A percentile compares a stretch with the other conserved stretches of the same genome.
These are phyloP conservation scores for Drosophila orena DNA, from an alignment of 1,140 invertebrate genomes.

Conservation along the genomic window DNA sequence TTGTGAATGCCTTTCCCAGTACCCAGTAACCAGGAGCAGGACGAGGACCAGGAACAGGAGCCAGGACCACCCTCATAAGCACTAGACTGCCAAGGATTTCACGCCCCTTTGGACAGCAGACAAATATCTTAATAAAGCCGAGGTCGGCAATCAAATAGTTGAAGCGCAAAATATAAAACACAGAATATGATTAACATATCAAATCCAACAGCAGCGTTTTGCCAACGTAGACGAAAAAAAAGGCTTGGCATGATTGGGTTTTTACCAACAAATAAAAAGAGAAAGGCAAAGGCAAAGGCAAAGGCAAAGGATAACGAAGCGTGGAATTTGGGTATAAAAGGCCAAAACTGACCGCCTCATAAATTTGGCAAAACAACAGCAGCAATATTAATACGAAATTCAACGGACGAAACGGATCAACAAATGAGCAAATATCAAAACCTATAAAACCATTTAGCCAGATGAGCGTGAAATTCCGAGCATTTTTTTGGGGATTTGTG, in stretches of 20 bases:
- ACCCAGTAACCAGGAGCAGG: background rate
- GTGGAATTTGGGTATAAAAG: slow-evolving; percentile 28
- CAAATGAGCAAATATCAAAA: slow-evolving; percentile 79
- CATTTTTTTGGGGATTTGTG: slow-evolving; percentile 23
- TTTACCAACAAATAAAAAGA: background rate
- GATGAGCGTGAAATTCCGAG: slow-evolving; percentile 74
- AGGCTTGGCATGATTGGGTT: slow-evolving; percentile 27
- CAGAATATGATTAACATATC: slow-evolving; percentile 77
- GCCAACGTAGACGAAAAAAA: slow-evolving; percentile 38
- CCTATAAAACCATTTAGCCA: slow-evolving; percentile 79
- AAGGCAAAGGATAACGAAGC: slow-evolving; percentile 62
- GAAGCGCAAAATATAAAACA: slow-evolving; percentile 75
- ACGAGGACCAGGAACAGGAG: background rate
- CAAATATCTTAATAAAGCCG: slow-evolving; percentile 50
- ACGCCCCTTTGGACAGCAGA: slow-evolving; percentile 55
- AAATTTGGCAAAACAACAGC: slow-evolving; percentile 63
- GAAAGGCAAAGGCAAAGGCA: slow-evolving; percentile 5
- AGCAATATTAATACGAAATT: slow-evolving; percentile 49
- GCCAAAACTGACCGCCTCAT: slow-evolving; percentile 74
- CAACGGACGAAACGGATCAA: slow-evolving; percentile 55
- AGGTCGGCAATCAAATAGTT: slow-evolving; percentile 64
- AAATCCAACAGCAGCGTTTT: slow-evolving; percentile 46
- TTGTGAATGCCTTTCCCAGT: slow-evolving; percentile 2
- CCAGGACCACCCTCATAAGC: background rate
- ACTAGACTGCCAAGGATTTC: slow-evolving; percentile 34